These are phyloP conservation scores for Gasterosteus nipponicus DNA, from an alignment of 2,113 vertebrate genomes.

Conservation along the genomic window DNA sequence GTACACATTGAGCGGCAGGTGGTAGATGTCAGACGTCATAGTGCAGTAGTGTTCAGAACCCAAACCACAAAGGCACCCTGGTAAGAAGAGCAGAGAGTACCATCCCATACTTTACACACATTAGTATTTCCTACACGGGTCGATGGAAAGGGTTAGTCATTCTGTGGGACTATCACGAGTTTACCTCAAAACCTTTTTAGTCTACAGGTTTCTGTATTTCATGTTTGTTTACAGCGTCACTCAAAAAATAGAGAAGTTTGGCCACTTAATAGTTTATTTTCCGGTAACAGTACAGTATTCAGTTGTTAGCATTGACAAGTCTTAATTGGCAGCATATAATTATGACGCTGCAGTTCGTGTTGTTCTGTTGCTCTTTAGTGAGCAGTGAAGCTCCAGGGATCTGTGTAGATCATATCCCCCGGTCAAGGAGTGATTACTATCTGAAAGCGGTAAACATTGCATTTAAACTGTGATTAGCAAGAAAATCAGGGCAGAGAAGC, in stretches of 20 bases:
- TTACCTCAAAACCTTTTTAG: not conserved
- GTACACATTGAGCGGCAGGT: slow-evolving; percentile 85
- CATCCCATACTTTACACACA: not conserved
- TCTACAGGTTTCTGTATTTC: not conserved
- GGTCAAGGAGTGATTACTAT: not conserved
- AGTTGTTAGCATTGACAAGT: not conserved
- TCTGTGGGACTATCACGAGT: not conserved
- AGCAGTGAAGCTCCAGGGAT: not conserved
- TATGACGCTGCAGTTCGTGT: not conserved
- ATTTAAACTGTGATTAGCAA: not conserved
- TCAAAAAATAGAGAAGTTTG: not conserved
- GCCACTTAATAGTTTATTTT: not conserved
- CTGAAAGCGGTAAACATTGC: not conserved
- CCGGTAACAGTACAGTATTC: slow-evolving; percentile 10
- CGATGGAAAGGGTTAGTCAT: not conserved
- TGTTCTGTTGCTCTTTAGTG: not conserved
- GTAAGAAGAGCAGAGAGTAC: slow-evolving; percentile 31
- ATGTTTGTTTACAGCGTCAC: not conserved
- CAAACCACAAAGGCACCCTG: slow-evolving; percentile 83
- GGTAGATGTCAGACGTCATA: slow-evolving; percentile 84
- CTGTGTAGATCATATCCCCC: not conserved
- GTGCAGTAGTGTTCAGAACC: slow-evolving; percentile 80
- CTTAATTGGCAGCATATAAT: slow-evolving; percentile 1
- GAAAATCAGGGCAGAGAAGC: not conserved
- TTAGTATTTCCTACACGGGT: not conserved